A percentile compares a stretch with the other conserved stretches of the same genome.
Conservation (phyloP, 2,797 vertebrate genomes). For the Antrozous pallidus region DNA sequence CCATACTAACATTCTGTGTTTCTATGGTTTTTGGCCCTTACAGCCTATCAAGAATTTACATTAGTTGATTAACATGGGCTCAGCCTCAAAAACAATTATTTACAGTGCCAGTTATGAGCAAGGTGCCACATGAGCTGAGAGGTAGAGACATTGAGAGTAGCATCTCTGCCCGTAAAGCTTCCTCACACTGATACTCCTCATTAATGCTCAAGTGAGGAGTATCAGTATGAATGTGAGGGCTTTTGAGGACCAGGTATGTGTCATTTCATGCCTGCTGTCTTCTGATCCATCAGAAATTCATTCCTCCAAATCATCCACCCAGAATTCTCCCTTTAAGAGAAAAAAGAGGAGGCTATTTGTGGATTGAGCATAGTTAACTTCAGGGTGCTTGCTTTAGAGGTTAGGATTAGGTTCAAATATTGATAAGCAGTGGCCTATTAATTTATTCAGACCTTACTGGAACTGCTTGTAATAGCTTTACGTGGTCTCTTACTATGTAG, state of each 20-base stretch:
- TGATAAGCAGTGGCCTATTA: background rate
- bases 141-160: background rate
- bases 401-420: background rate
- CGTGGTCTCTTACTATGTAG: background rate
- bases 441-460: background rate
- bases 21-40: background rate
- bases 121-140: background rate
- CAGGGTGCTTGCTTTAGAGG: background rate
- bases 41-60: background rate
- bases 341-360: background rate
- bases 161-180: background rate
- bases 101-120: background rate
- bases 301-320: background rate
- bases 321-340: background rate
- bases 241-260: background rate
- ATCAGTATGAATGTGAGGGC: background rate
- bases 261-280: background rate
- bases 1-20: background rate
- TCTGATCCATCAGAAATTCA: background rate
- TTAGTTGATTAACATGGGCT: background rate
- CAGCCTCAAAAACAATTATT: background rate
- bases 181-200: too few species aligned
- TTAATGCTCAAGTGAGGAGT: background rate
- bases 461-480: background rate
- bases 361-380: background rate